Conservation (phyloP, 2,113 vertebrate genomes). For the Osmerus mordax region DNA sequence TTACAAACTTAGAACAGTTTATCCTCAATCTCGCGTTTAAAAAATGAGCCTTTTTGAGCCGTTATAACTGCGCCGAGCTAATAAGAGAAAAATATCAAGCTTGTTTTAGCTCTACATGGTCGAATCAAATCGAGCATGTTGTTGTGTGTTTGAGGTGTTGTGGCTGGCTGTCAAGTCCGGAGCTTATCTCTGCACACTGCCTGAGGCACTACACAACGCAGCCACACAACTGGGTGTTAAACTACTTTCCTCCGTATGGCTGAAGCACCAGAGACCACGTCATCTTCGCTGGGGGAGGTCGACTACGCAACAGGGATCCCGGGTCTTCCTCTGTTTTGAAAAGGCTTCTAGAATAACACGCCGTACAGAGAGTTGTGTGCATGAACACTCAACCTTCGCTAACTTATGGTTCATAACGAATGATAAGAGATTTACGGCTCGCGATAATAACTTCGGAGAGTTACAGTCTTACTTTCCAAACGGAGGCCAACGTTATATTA, state of each 20-base stretch:
- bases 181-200: background rate
- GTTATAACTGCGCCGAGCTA: conserved; percentile 5
- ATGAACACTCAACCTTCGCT: background rate
- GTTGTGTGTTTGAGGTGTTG: background rate
- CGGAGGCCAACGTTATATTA: background rate
- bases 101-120: background rate
- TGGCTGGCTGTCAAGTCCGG: conserved; percentile 12
- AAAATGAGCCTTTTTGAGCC: conserved; percentile 17
- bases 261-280: background rate
- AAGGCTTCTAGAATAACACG: conserved; percentile 8
- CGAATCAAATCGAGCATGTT: background rate
- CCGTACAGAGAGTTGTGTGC: conserved; percentile 2
- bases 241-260: conserved; percentile 22
- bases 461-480: conserved; percentile 1
- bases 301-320: background rate
- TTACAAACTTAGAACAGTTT: no score
- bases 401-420: background rate
- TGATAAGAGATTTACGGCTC: background rate
- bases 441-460: conserved; percentile 1
- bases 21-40: no score
- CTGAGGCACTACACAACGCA: conserved; percentile 30
- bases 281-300: background rate
- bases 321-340: conserved; percentile 20
- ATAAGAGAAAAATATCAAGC: background rate
- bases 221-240: conserved; percentile 36